Evolutionary conservation across 2,797 vertebrate species (phyloP).

Genomic region (Caiman crocodilus): DNA sequence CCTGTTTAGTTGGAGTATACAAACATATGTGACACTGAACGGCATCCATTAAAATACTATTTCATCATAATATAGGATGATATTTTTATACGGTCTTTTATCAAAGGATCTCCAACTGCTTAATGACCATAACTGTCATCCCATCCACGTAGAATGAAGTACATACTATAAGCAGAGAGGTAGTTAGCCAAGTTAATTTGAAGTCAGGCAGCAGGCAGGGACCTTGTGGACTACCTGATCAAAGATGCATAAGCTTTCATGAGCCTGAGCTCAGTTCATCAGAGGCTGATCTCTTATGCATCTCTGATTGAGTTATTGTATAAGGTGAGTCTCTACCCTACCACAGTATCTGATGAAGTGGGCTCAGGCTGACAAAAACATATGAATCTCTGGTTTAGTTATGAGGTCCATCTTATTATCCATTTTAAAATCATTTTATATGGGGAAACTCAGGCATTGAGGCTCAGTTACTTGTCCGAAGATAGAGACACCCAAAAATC

Average conservation of each 20-base stretch:
- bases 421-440: background rate
- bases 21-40: background rate
- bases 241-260: too few species aligned
- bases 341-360: too few species aligned
- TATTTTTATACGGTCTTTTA: background rate
- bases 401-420: background rate
- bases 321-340: too few species aligned
- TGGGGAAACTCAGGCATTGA: background rate
- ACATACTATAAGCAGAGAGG: background rate
- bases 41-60: background rate
- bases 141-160: background rate
- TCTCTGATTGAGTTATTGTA: too few species aligned
- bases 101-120: background rate
- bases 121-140: background rate
- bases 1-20: fast-evolving
- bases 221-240: too few species aligned
- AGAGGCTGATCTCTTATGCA: too few species aligned
- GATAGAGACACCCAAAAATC: fast-evolving
- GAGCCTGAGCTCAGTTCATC: too few species aligned
- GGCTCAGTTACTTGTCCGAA: background rate
- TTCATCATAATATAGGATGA: background rate
- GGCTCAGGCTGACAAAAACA: too few species aligned
- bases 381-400: background rate
- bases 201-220: too few species aligned
- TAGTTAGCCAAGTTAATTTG: too few species aligned